Evolutionary conservation across 2,797 vertebrate genomes (phyloP).

Genomic region (Cyclura pinguis): DNA sequence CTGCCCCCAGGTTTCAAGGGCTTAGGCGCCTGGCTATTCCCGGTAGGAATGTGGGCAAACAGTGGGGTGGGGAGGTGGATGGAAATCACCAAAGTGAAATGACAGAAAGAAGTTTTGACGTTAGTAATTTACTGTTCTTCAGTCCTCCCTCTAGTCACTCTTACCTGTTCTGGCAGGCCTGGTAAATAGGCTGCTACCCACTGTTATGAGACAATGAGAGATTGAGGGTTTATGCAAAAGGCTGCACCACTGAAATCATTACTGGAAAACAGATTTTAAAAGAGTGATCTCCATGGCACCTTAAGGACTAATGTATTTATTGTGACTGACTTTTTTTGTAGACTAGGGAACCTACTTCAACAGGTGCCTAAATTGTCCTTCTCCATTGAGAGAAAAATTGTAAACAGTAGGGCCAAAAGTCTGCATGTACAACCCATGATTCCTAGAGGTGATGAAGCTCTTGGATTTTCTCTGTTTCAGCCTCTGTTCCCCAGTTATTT

Average conservation of each 20-base stretch:
- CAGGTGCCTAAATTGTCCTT: fast-evolving
- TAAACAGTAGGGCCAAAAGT: conserved; percentile 8
- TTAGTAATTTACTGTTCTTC: neutral
- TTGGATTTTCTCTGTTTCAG: conserved; percentile 14
- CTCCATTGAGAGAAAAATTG: neutral
- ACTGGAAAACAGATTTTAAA: conserved; percentile 5
- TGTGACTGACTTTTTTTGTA: fast-evolving
- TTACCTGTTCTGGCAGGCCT: neutral
- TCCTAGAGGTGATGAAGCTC: conserved; percentile 20
- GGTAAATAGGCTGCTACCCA: too few species aligned
- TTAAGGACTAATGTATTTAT: conserved; percentile 28
- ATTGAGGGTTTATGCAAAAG: neutral
- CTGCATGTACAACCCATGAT: neutral
- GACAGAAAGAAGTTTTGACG: neutral
- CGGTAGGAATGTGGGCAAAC: conserved; percentile 56
- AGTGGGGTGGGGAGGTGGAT: conserved; percentile 46
- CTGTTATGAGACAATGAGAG: neutral
- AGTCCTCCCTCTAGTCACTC: too few species aligned
- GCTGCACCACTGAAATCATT: neutral
- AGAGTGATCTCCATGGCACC: conserved; percentile 22
- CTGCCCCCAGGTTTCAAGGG: conserved; percentile 47
- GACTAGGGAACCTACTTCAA: neutral
- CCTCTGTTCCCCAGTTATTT: neutral
- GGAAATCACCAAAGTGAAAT: conserved; percentile 31
- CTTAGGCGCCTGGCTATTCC: conserved; percentile 51